phyloP scores from a whole-genome alignment of 2,113 vertebrate species.

The Zapus hudsonius region DNA sequence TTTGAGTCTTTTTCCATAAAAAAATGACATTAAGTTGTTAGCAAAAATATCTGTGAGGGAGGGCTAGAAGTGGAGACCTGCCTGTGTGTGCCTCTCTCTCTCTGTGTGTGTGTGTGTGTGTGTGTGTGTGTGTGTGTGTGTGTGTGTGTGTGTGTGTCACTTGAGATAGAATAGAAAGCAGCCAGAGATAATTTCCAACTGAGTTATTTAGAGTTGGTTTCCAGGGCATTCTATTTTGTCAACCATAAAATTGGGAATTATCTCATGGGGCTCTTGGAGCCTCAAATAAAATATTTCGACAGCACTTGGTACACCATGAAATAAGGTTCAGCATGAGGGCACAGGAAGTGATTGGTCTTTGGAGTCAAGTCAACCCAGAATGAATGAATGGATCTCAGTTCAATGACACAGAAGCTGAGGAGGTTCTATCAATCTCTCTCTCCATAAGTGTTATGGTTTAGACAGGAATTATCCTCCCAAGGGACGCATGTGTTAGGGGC shows the following conservation, averaged over 20 bases:
- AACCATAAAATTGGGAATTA: constrained; percentile 42
- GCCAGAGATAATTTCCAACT: not conserved
- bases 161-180: not conserved
- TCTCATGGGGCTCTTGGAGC: not conserved
- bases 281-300: constrained; percentile 45
- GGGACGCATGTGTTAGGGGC: not conserved
- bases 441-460: not conserved
- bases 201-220: not conserved
- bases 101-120: not conserved
- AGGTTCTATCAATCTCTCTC: not conserved
- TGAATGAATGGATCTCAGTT: not conserved
- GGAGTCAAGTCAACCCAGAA: not conserved
- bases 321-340: constrained; percentile 26
- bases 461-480: not conserved
- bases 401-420: not conserved
- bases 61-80: too few species aligned
- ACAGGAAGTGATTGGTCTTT: not conserved
- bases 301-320: constrained; percentile 49
- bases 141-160: not conserved
- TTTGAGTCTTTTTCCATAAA: not conserved
- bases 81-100: not conserved
- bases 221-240: not conserved
- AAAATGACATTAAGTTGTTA: not conserved
- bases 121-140: not conserved
- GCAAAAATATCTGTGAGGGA: not conserved